These are phyloP conservation scores for Lytechinus pictus DNA, from an alignment of 35 echinoderm and acorn worm species.

Conservation along the genomic window DNA sequence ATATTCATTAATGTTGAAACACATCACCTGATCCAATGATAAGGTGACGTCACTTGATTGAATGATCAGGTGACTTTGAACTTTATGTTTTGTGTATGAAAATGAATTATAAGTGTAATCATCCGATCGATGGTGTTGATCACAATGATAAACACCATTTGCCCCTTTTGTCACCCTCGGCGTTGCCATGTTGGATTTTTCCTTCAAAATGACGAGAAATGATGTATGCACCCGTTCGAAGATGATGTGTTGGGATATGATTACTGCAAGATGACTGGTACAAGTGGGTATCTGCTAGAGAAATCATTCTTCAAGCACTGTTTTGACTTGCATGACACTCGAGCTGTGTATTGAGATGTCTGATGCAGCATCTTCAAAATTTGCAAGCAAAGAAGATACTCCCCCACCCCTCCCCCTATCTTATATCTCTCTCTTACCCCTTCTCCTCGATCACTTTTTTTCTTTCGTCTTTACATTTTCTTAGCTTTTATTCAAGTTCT, in stretches of 20 bases:
- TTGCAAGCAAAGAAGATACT: background rate
- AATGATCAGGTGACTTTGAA: background rate
- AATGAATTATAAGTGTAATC: background rate
- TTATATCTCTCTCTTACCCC: too few species aligned
- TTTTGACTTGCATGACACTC: slow-evolving; percentile 47
- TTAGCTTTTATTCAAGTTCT: too few species aligned
- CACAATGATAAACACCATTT: background rate
- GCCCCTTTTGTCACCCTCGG: background rate
- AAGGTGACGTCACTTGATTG: background rate
- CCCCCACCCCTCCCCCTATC: too few species aligned
- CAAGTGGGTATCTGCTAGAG: background rate
- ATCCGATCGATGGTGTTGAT: background rate
- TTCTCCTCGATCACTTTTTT: too few species aligned
- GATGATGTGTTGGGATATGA: background rate
- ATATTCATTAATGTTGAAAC: too few species aligned
- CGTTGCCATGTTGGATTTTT: background rate
- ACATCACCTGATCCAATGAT: background rate
- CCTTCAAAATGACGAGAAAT: background rate
- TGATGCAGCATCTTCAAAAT: background rate
- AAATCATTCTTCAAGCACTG: slow-evolving; percentile 35
- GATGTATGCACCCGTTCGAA: slow-evolving; percentile 10
- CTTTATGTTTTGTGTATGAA: background rate
- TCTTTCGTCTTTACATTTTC: too few species aligned
- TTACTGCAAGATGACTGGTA: background rate
- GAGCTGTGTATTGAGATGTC: background rate